These are phyloP conservation scores for Phortica variegata DNA, from an alignment of 1,140 invertebrate genomes.

Conservation along the genomic window DNA sequence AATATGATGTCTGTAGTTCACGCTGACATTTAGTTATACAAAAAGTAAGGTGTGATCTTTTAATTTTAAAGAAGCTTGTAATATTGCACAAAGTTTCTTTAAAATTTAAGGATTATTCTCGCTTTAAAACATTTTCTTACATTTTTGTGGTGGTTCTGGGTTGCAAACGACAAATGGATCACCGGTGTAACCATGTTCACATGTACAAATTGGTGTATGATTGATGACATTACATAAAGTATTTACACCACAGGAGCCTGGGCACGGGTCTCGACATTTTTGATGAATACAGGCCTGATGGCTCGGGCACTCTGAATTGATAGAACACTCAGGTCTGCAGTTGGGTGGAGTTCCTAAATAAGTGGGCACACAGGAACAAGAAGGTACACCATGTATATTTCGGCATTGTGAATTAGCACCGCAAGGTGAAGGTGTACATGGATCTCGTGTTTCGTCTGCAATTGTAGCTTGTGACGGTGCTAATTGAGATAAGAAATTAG, in stretches of 20 bases:
- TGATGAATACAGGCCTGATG: constrained; percentile 79
- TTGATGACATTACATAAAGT: constrained; percentile 79
- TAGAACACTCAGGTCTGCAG: constrained; percentile 80
- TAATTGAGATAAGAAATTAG: constrained; percentile 3
- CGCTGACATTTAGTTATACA: too few relatives aligned
- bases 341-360: constrained; percentile 75
- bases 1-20: too few relatives aligned
- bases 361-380: constrained; percentile 74
- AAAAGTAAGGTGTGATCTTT: not conserved
- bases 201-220: constrained; percentile 80
- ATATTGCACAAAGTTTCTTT: not conserved
- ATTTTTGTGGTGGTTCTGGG: constrained; percentile 52
- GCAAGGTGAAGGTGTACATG: constrained; percentile 80
- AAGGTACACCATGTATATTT: constrained; percentile 70
- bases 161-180: constrained; percentile 70
- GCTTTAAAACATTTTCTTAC: constrained; percentile 28
- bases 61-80: not conserved
- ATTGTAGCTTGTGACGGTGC: constrained; percentile 33
- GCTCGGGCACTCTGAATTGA: constrained; percentile 78
- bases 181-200: constrained; percentile 70
- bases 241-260: constrained; percentile 75
- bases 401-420: constrained; percentile 79
- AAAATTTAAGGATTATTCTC: not conserved
- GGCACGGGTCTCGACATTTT: constrained; percentile 79
- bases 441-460: constrained; percentile 58